These are phyloP conservation scores for Strongylocentrotus purpuratus DNA, from an alignment of 35 echinoderm and acorn worm species.

Conservation along the genomic window DNA sequence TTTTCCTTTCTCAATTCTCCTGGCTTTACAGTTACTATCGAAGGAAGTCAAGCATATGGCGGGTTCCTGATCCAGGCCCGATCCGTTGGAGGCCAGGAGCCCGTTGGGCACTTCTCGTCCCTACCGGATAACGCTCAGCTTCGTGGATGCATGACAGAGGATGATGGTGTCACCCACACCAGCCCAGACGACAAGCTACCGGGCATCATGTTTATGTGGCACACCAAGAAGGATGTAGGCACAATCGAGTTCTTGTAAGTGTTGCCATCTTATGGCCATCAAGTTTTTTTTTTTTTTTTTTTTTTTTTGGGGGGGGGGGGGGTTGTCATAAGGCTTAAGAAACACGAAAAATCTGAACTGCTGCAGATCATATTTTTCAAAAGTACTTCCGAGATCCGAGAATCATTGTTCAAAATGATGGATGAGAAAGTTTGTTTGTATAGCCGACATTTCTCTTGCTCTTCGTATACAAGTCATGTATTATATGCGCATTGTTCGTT, in stretches of 20 bases:
- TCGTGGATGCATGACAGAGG: neutral
- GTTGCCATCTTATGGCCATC: neutral
- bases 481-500: too few species aligned
- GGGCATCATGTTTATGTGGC: neutral
- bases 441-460: too few species aligned
- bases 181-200: neutral
- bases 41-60: neutral
- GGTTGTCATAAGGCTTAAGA: too few species aligned
- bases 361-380: too few species aligned
- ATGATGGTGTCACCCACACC: neutral
- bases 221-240: neutral
- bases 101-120: neutral
- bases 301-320: too few species aligned
- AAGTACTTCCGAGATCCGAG: too few species aligned
- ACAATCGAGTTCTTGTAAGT: neutral
- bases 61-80: neutral
- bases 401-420: too few species aligned
- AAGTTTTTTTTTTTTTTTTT: too few species aligned
- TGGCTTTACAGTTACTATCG: neutral
- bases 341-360: too few species aligned
- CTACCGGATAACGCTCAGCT: neutral
- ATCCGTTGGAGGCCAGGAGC: neutral
- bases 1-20: too few species aligned
- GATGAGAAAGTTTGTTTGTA: too few species aligned
- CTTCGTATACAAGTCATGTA: too few species aligned